A percentile compares a stretch with the other conserved stretches of the same genome.
Evolutionary conservation across 2,797 vertebrate species (phyloP).

Genomic region (Melanotaenia pygmaea): DNA sequence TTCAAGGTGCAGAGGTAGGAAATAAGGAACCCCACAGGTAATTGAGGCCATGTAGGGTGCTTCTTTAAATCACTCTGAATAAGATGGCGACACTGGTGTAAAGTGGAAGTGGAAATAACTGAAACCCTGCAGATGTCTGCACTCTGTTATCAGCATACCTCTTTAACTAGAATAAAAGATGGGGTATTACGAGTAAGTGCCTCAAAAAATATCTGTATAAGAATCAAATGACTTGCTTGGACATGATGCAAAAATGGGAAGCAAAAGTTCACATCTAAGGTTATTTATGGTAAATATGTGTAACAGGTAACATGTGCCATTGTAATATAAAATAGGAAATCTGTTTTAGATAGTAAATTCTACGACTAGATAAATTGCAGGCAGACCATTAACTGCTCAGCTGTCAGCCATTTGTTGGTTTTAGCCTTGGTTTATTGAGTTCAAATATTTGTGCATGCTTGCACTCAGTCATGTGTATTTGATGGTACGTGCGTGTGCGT

Average conservation of each 20-base stretch:
- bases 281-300: conserved; percentile 16
- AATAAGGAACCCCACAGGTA: conserved; percentile 58
- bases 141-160: conserved; percentile 37
- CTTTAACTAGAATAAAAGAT: conserved; percentile 27
- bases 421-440: conserved; percentile 36
- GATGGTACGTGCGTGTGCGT: background rate
- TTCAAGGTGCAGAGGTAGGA: conserved; percentile 58
- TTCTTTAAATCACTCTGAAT: conserved; percentile 43
- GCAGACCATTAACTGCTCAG: conserved; percentile 39
- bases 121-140: conserved; percentile 20
- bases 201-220: background rate
- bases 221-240: conserved; percentile 19
- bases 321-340: conserved; percentile 25
- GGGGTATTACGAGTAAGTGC: conserved; percentile 13
- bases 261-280: background rate
- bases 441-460: conserved; percentile 20
- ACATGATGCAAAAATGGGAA: conserved; percentile 9
- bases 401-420: conserved; percentile 47
- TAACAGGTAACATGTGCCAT: background rate
- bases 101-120: conserved; percentile 52
- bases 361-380: conserved; percentile 31
- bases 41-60: conserved; percentile 59
- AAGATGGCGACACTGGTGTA: conserved; percentile 27
- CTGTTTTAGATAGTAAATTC: conserved; percentile 26
- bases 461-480: background rate